Conservation (phyloP, 2,888 invertebrate genomes). For the Fragum fragum region DNA sequence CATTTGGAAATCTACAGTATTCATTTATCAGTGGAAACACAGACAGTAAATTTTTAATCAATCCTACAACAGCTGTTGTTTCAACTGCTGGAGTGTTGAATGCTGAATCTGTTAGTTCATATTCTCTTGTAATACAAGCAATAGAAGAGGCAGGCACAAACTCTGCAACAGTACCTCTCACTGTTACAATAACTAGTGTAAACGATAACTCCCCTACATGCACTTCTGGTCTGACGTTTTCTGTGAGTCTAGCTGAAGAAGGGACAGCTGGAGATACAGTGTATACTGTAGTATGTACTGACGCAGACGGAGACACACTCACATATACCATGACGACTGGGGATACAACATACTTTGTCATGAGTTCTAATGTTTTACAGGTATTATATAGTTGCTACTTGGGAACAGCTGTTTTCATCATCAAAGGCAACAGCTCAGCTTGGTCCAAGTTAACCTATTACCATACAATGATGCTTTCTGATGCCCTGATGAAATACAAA, state of each 20-base stretch:
- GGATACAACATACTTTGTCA: slow-evolving; percentile 66
- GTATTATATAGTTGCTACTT: too few species aligned
- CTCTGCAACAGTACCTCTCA: slow-evolving; percentile 60
- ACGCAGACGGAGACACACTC: slow-evolving; percentile 67
- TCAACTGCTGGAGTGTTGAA: slow-evolving; percentile 74
- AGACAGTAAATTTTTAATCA: slow-evolving; percentile 71
- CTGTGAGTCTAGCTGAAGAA: slow-evolving; percentile 65
- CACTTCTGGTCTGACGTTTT: slow-evolving; percentile 57
- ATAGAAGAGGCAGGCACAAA: slow-evolving; percentile 66
- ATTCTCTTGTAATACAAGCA: slow-evolving; percentile 69
- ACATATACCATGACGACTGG: slow-evolving; percentile 67
- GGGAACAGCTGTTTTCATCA: too few species aligned
- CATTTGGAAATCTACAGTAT: slow-evolving; percentile 71
- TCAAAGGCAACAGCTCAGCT: too few species aligned
- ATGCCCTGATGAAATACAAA: too few species aligned
- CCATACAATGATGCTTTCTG: too few species aligned
- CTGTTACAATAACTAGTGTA: slow-evolving; percentile 60
- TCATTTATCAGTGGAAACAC: slow-evolving; percentile 70
- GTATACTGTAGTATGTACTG: slow-evolving; percentile 67
- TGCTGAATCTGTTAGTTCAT: slow-evolving; percentile 71
- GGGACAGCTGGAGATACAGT: slow-evolving; percentile 51
- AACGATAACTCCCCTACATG: slow-evolving; percentile 74
- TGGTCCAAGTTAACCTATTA: too few species aligned
- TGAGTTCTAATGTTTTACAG: slow-evolving; percentile 53
- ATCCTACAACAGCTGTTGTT: slow-evolving; percentile 67